Conservation (phyloP, 2,797 vertebrate species). For the Chiloscyllium punctatum region DNA sequence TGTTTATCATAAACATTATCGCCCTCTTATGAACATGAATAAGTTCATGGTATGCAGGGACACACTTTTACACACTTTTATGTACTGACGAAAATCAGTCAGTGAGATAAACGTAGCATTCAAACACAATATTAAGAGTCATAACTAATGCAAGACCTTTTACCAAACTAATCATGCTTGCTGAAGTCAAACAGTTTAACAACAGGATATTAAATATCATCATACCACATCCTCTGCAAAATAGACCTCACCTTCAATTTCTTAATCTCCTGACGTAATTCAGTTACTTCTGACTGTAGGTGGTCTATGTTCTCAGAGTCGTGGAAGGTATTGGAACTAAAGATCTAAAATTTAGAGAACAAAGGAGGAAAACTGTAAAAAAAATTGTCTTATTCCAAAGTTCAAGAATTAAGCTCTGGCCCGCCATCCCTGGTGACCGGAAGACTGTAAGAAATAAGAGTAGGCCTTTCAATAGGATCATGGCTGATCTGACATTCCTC, state of each 20-base stretch:
- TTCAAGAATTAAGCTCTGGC: background rate
- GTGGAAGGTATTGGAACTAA: constrained; percentile 65
- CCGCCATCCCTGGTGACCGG: too few species aligned
- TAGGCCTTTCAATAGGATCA: too few species aligned
- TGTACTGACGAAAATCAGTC: background rate
- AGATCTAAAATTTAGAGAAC: constrained; percentile 56
- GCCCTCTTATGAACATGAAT: background rate
- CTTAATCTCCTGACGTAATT: constrained; percentile 70
- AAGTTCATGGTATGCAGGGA: background rate
- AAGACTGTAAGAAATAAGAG: too few species aligned
- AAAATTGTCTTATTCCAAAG: too few species aligned
- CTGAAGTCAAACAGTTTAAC: background rate
- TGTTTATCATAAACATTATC: background rate
- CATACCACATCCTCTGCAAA: background rate
- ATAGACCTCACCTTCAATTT: constrained; percentile 67
- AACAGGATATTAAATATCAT: background rate
- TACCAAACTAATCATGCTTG: background rate
- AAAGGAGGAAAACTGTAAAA: background rate
- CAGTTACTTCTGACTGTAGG: constrained; percentile 70
- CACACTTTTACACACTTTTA: background rate
- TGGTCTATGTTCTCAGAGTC: constrained; percentile 73
- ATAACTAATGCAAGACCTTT: background rate
- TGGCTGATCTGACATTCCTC: too few species aligned
- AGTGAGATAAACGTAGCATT: background rate
- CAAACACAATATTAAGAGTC: background rate